A percentile compares a stretch with the other conserved stretches of the same genome.
Evolutionary conservation across 2,888 invertebrate species (phyloP).

Genomic region (Leptinotarsa juncta): DNA sequence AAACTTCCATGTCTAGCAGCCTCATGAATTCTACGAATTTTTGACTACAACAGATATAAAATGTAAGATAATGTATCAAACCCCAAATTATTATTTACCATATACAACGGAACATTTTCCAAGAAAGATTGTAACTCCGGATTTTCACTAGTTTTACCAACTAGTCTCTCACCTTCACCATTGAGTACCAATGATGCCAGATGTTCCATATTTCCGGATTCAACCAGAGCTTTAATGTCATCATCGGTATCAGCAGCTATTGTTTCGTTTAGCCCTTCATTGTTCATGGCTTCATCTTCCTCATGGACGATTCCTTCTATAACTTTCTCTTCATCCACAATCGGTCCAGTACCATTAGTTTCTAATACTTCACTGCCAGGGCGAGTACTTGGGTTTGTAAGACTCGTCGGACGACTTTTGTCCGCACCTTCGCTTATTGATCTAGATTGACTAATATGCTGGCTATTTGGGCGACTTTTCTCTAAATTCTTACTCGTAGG

Average conservation of each 20-base stretch:
- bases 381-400: constrained; percentile 33
- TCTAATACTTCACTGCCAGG: constrained; percentile 39
- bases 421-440: constrained; percentile 28
- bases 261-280: constrained; percentile 67
- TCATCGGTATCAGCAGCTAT: constrained; percentile 69
- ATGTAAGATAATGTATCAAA: background rate
- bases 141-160: constrained; percentile 78
- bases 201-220: constrained; percentile 87
- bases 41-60: constrained; percentile 71
- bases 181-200: constrained; percentile 89
- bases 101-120: constrained; percentile 87
- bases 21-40: constrained; percentile 89
- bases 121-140: constrained; percentile 88
- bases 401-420: constrained; percentile 24
- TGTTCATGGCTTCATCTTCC: constrained; percentile 65
- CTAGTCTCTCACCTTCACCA: constrained; percentile 84
- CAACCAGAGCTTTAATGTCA: constrained; percentile 74
- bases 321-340: constrained; percentile 58
- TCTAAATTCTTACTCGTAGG: constrained; percentile 21
- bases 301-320: constrained; percentile 65
- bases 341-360: constrained; percentile 30
- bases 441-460: constrained; percentile 28
- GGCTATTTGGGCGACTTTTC: constrained; percentile 32
- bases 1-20: constrained; percentile 88
- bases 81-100: constrained; percentile 69